Evolutionary conservation across 2,888 invertebrate genomes (phyloP).

Genomic region (Pristionchus entomophagus): DNA sequence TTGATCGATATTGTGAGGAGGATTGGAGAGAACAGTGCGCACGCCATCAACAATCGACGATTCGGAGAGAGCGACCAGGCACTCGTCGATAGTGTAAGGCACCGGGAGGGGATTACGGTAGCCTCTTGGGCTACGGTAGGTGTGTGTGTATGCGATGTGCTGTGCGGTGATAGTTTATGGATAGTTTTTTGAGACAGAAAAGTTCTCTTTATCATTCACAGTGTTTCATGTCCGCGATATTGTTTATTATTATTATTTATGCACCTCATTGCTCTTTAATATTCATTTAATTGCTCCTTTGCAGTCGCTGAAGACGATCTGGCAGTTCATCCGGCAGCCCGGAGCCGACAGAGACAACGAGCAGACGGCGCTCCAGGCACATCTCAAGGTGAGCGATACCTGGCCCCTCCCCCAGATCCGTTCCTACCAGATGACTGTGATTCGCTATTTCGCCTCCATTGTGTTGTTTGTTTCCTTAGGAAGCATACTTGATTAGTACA

Average conservation of each 20-base stretch:
- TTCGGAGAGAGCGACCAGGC: neutral
- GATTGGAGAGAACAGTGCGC: conserved; percentile 26
- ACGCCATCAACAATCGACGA: neutral
- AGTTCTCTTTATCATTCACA: no score
- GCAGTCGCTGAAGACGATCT: conserved; percentile 11
- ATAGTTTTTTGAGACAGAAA: no score
- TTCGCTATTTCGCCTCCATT: no score
- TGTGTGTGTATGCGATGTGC: no score
- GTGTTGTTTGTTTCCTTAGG: neutral
- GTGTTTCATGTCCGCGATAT: no score
- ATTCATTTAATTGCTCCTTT: neutral
- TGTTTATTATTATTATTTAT: no score
- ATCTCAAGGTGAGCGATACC: conserved; percentile 9
- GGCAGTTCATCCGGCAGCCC: conserved; percentile 3
- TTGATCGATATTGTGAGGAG: conserved; percentile 39
- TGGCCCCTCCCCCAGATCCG: no score
- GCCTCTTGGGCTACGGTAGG: no score
- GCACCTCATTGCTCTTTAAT: neutral
- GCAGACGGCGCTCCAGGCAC: neutral
- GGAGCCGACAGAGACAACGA: neutral
- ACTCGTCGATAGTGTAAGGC: neutral
- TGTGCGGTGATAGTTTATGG: no score
- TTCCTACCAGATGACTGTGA: neutral
- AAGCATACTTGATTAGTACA: neutral
- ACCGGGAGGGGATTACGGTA: no score